Evolutionary conservation across 2,797 vertebrate genomes (phyloP).

Genomic region (Buphagus erythrorhynchus): DNA sequence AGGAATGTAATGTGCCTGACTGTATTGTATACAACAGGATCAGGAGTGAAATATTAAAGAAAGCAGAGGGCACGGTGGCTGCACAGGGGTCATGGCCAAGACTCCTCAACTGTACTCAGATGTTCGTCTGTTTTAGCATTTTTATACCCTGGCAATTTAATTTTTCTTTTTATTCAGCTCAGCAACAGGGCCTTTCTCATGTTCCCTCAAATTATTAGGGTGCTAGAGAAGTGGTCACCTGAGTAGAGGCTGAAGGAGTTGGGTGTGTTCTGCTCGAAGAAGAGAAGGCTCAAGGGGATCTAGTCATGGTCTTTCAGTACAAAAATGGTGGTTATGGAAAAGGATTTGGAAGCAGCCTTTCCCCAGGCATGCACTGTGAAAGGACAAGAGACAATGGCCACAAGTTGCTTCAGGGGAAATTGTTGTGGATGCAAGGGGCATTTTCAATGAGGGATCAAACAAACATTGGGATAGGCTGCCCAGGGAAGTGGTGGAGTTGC

Average conservation of each 20-base stretch:
- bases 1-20: background rate
- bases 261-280: background rate
- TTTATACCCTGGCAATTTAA: background rate
- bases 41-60: background rate
- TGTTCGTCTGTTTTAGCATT: background rate
- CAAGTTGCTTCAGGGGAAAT: background rate
- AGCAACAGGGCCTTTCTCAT: background rate
- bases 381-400: background rate
- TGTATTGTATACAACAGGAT: background rate
- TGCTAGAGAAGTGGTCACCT: background rate
- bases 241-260: background rate
- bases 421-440: background rate
- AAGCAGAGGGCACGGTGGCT: background rate
- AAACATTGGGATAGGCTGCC: background rate
- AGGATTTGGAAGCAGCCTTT: background rate
- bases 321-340: background rate
- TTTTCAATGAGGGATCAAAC: accelerated
- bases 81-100: background rate
- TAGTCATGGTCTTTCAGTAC: background rate
- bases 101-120: background rate
- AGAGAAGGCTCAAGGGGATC: background rate
- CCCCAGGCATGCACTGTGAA: background rate
- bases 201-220: background rate
- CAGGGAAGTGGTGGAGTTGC: background rate
- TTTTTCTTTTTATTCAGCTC: background rate